Conservation (phyloP, 2,888 invertebrate species). For the Nasonia oneida region DNA sequence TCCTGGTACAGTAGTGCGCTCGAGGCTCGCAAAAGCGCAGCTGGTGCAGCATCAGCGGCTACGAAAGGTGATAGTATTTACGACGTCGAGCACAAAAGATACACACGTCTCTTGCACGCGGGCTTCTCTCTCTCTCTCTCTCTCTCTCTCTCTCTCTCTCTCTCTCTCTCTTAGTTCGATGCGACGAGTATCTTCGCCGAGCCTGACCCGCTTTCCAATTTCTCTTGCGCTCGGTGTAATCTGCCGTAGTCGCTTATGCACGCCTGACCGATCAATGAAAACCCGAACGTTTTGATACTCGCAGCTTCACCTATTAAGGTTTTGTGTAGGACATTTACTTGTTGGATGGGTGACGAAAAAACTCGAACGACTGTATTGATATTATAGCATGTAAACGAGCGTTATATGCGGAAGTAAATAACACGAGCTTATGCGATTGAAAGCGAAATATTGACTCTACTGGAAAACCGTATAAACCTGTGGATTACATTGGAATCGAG, state of each 20-base stretch:
- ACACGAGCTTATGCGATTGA: background rate
- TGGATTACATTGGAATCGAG: background rate
- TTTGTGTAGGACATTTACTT: background rate
- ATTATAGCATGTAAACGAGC: background rate
- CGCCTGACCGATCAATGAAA: background rate
- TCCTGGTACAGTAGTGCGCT: background rate
- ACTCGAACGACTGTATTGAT: background rate
- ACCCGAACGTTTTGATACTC: background rate
- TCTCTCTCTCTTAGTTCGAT: background rate
- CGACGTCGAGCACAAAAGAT: constrained; percentile 34
- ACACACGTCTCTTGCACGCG: background rate
- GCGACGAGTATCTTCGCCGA: constrained; percentile 32
- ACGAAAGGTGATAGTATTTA: constrained; percentile 48
- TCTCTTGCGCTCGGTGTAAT: constrained; percentile 56
- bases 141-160: background rate
- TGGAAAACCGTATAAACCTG: background rate
- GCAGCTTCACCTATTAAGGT: background rate
- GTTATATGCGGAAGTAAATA: background rate
- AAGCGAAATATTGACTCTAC: background rate
- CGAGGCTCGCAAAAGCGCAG: background rate
- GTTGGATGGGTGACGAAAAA: background rate
- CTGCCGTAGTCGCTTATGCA: background rate
- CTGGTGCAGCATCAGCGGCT: background rate
- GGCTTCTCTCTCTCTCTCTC: background rate
- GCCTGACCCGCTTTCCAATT: constrained; percentile 67